Conservation (phyloP, 2,888 invertebrate genomes). For the Sphaerolaimus hirsutus region DNA sequence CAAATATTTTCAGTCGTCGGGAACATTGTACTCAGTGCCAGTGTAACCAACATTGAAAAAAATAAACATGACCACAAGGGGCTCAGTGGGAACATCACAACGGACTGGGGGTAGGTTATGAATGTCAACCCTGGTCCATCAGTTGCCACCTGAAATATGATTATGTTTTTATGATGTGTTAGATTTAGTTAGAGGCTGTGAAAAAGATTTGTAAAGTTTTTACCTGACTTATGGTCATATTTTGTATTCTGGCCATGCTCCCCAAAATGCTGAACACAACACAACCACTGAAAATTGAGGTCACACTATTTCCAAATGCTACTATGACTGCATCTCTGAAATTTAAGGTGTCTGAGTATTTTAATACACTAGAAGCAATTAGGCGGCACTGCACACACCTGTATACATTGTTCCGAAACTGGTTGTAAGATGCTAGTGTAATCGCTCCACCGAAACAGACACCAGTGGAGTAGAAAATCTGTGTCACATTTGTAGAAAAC, state of each 20-base stretch:
- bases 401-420: conserved; percentile 5
- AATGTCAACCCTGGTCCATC: conserved; percentile 8
- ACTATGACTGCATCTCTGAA: conserved; percentile 8
- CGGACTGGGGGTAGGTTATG: conserved; percentile 8
- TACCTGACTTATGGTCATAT: conserved; percentile 5
- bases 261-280: conserved; percentile 9
- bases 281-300: conserved; percentile 8
- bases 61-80: conserved; percentile 8
- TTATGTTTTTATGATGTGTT: too few species aligned
- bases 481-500: too few species aligned
- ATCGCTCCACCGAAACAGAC: conserved; percentile 8
- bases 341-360: conserved; percentile 6
- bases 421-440: conserved; percentile 8
- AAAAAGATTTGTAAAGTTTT: neutral
- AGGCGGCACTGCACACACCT: neutral
- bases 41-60: conserved; percentile 8
- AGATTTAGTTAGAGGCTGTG: too few species aligned
- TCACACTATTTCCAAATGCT: conserved; percentile 7
- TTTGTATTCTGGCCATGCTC: conserved; percentile 6
- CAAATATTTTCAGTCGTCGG: conserved; percentile 8
- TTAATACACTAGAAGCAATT: neutral
- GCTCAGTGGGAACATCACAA: conserved; percentile 5
- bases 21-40: conserved; percentile 8
- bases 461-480: conserved; percentile 9
- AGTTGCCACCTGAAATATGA: conserved; percentile 5